A percentile compares a stretch with the other conserved stretches of the same genome.
These are phyloP conservation scores for Chloroclysta siterata DNA, from an alignment of 2,888 invertebrate genomes.

Conservation along the genomic window DNA sequence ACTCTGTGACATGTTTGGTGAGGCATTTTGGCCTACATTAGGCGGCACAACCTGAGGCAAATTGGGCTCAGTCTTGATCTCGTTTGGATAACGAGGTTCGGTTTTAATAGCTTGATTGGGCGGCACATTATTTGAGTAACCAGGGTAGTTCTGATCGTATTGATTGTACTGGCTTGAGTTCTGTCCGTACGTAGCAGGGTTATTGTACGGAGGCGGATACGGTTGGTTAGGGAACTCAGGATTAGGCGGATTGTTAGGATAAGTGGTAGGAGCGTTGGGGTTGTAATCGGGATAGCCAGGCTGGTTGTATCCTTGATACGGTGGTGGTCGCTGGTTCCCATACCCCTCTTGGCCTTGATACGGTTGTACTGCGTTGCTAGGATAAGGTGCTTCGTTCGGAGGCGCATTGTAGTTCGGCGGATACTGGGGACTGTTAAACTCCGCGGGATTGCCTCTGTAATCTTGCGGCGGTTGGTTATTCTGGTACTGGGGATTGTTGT, in stretches of 20 bases:
- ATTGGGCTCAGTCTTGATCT: slow-evolving; percentile 41
- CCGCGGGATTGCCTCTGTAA: slow-evolving; percentile 59
- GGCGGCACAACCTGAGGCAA: slow-evolving; percentile 38
- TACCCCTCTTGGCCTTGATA: slow-evolving; percentile 67
- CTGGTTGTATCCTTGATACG: slow-evolving; percentile 61
- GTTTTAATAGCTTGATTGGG: slow-evolving; percentile 48
- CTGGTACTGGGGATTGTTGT: slow-evolving; percentile 73
- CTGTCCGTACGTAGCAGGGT: slow-evolving; percentile 59
- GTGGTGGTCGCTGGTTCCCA: slow-evolving; percentile 64
- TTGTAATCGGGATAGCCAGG: slow-evolving; percentile 68
- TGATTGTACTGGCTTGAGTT: slow-evolving; percentile 66
- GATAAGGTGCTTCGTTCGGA: slow-evolving; percentile 60
- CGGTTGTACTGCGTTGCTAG: slow-evolving; percentile 63
- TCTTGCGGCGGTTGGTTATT: slow-evolving; percentile 68
- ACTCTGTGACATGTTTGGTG: slow-evolving; percentile 41
- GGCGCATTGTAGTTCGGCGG: slow-evolving; percentile 64
- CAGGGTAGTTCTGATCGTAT: slow-evolving; percentile 66
- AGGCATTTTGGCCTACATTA: slow-evolving; percentile 32
- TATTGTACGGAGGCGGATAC: slow-evolving; percentile 61
- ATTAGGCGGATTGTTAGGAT: slow-evolving; percentile 56
- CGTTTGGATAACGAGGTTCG: slow-evolving; percentile 34
- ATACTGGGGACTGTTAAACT: slow-evolving; percentile 51
- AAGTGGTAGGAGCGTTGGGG: slow-evolving; percentile 55
- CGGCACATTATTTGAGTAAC: slow-evolving; percentile 62
- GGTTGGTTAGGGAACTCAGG: slow-evolving; percentile 64